Base-by-base conservation (phyloP, 2,888 invertebrate species). In the Agrotis exclamationis region DNA sequence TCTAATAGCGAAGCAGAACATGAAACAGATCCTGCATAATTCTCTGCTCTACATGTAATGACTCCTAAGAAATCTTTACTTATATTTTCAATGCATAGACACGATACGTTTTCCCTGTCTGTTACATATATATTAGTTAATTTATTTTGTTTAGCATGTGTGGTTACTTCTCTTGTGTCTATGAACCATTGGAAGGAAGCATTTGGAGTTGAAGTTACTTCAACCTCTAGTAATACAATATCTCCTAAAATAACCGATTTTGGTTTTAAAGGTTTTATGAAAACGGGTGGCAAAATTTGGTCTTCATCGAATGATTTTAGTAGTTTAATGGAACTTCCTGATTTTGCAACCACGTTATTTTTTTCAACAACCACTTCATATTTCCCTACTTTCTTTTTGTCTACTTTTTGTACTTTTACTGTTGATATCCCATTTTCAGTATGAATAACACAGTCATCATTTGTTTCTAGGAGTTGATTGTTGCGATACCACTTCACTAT, bases 181-280 rank as follows among this genome's bases (percentile, higher is more conserved):
- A 98, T 97, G 92, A 97, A 98, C 99, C 99, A 99, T 91, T 98
- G 98, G 96, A 99, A 98, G 3, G 98, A 98, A 56, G 98, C 98
- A 63, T 96, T 96, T 6, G 99, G 99, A 88, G 96, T 97, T 16
- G 98, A 98, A 81, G 97, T 97, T 1, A 98, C 98, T 79, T 96
- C 95, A 5, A 97, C 97, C 94, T 99, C 98, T 86, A 99, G 94
- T 71, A 99, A 97, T 18, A 98, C 97, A 57, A 98, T 97, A 89
- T 98, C 98, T 71, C 98, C 98, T 88, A 97, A 96, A 44, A 96
- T 96, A 65, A 98, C 97, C 85, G 96, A 96, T 90, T 97, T 97
- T 4, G 98, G 98, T 86, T 97, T 93, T 63, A 98, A 95, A 22
- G 98, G 97, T 91, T 97, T 96, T 68, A 97, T 96, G 90, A 98